phyloP scores from a whole-genome alignment of 2,113 vertebrate genomes.

The Sterrhoptilus dennistouni region DNA sequence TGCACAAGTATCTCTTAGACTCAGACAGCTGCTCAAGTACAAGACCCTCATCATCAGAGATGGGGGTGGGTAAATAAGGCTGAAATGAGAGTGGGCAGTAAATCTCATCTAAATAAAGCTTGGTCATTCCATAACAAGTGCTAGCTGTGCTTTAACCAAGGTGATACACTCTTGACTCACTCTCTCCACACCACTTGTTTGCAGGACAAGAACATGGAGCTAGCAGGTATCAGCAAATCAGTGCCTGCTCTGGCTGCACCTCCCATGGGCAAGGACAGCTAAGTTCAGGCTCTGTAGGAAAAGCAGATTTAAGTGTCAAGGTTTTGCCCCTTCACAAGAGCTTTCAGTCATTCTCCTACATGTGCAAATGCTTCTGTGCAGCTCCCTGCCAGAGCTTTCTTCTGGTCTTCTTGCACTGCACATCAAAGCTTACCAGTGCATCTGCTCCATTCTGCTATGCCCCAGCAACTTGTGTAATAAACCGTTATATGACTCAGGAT shows the following conservation, averaged over 20 bases:
- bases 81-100: neutral
- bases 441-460: slow-evolving; percentile 14
- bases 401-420: neutral
- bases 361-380: neutral
- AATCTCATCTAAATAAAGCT: neutral
- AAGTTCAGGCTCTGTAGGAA: neutral
- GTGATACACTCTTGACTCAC: neutral
- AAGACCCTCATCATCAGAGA: neutral
- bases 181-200: neutral
- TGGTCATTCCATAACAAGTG: rapidly evolving
- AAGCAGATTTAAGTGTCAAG: neutral
- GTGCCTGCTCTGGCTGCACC: neutral
- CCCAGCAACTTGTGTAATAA: slow-evolving; percentile 22
- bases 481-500: neutral
- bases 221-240: neutral
- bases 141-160: neutral
- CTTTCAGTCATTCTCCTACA: neutral
- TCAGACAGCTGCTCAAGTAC: neutral
- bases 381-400: neutral
- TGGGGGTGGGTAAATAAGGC: neutral
- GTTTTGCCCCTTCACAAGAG: neutral
- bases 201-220: neutral
- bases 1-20: neutral
- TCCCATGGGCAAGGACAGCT: neutral
- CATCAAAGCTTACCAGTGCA: neutral